Evolutionary conservation across 2,888 invertebrate species (phyloP).

Genomic region (Agrotis clavis): DNA sequence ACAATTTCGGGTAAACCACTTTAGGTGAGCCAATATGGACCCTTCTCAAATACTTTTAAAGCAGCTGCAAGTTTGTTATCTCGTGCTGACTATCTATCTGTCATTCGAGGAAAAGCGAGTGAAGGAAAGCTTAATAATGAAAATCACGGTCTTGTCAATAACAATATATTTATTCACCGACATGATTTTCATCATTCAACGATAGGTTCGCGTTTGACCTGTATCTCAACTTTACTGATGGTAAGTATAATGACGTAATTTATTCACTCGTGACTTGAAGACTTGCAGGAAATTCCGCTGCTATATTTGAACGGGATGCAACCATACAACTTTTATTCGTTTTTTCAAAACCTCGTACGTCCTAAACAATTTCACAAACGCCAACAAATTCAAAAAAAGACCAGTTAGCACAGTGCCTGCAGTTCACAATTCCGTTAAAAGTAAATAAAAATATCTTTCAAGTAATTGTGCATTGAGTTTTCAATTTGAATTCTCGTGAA

Average conservation of each 20-base stretch:
- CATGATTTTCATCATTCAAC: no score
- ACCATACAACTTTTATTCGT: no score
- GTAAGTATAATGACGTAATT: no score
- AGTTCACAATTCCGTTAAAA: neutral
- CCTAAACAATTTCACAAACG: neutral
- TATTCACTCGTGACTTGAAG: no score
- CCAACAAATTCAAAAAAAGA: neutral
- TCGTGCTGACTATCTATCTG: constrained; percentile 13
- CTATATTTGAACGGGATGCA: no score
- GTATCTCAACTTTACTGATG: no score
- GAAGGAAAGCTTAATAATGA: neutral
- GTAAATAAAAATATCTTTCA: neutral
- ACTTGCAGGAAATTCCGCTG: no score
- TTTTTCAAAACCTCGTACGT: no score
- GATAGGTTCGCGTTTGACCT: no score
- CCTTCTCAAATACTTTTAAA: no score
- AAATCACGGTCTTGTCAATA: neutral
- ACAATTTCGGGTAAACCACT: no score
- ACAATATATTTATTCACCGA: neutral
- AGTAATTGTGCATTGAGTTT: constrained; percentile 12
- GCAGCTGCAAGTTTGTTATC: neutral
- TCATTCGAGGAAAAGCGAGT: neutral
- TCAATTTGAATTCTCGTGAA: constrained; percentile 2
- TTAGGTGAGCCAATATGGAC: no score
- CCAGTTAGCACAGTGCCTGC: neutral